A percentile compares a stretch with the other conserved stretches of the same genome.
Evolutionary conservation across 2,113 vertebrate species (phyloP).

Genomic region (Chauna torquata): DNA sequence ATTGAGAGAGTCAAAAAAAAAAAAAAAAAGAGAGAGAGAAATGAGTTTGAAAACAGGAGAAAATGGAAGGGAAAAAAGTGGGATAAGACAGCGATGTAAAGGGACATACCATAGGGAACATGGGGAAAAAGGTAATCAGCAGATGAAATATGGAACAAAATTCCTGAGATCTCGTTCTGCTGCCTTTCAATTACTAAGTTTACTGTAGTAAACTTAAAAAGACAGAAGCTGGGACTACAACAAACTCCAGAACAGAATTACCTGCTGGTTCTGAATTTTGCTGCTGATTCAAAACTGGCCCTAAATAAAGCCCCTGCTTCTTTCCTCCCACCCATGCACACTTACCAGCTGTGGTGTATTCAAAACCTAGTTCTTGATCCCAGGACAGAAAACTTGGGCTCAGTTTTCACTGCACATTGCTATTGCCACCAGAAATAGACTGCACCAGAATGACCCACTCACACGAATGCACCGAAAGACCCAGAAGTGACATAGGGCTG

Average conservation of each 20-base stretch:
- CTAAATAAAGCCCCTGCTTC: not conserved
- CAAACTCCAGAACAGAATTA: not conserved
- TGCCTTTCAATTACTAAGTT: not conserved
- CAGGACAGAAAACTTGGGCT: not conserved
- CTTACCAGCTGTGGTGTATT: not conserved
- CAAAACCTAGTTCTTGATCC: not conserved
- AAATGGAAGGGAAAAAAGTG: not conserved
- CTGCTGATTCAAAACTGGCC: not conserved
- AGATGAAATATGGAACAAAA: conserved; percentile 16
- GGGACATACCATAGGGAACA: not conserved
- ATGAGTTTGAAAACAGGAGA: not conserved
- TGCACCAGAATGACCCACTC: not conserved
- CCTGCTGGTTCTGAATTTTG: not conserved
- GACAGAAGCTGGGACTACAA: not conserved
- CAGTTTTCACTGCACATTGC: fast-evolving
- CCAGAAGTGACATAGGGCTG: not conserved
- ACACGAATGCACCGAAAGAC: not conserved
- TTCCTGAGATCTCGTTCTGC: not conserved
- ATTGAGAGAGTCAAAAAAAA: conserved; percentile 48
- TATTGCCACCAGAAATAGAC: not conserved
- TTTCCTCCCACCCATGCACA: not conserved
- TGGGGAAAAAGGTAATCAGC: conserved; percentile 11
- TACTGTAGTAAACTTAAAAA: not conserved
- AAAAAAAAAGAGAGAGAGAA: not conserved
- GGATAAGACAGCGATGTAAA: conserved; percentile 35